A percentile compares a stretch with the other conserved stretches of the same genome.
Evolutionary conservation across 2,888 invertebrate genomes (phyloP).

Genomic region (Stenotaenia linearis): DNA sequence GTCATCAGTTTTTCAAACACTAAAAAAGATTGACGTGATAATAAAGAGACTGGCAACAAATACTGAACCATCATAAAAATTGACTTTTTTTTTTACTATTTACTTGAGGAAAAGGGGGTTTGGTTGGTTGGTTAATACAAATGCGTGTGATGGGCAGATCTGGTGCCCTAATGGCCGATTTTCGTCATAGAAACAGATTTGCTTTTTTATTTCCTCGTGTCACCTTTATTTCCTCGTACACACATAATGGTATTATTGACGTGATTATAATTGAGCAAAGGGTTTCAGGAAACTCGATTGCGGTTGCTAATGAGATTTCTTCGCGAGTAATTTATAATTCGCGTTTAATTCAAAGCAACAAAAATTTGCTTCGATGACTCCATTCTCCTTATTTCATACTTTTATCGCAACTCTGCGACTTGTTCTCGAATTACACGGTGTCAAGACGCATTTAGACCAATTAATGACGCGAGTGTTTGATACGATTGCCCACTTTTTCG

Average conservation of each 20-base stretch:
- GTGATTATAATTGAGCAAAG: background rate
- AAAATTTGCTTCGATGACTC: background rate
- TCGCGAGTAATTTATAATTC: background rate
- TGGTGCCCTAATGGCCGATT: background rate
- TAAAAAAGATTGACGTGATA: background rate
- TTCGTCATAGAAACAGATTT: background rate
- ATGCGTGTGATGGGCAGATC: background rate
- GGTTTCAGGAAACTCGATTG: background rate
- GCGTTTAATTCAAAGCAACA: background rate
- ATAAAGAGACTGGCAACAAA: background rate
- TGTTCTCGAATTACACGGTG: background rate
- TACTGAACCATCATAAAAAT: background rate
- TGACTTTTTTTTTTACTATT: background rate
- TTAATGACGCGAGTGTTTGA: background rate
- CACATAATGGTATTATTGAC: background rate
- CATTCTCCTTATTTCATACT: background rate
- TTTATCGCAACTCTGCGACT: background rate
- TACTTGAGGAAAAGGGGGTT: background rate
- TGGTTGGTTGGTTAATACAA: background rate
- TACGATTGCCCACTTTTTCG: background rate
- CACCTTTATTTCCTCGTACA: background rate
- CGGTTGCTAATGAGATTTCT: background rate
- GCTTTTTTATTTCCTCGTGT: background rate
- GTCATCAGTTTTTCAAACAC: background rate
- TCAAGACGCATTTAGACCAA: background rate